These are phyloP conservation scores for Pungitius pungitius DNA, from an alignment of 2,113 vertebrate species.

Conservation along the genomic window DNA sequence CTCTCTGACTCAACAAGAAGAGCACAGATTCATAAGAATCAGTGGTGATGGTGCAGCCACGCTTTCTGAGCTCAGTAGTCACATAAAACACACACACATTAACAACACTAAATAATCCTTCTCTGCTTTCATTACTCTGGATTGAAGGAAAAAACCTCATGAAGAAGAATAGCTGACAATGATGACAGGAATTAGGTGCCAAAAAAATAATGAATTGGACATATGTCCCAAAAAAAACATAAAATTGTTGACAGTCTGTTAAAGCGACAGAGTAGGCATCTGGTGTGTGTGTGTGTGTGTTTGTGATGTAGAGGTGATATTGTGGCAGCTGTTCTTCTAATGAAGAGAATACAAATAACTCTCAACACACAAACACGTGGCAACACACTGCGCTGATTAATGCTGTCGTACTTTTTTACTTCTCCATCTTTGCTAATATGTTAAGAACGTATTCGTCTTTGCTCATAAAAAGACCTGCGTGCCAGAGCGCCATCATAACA, in stretches of 20 bases:
- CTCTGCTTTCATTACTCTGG: constrained; percentile 53
- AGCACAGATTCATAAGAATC: constrained; percentile 16
- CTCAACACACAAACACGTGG: constrained; percentile 1
- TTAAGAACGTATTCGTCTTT: constrained; percentile 14
- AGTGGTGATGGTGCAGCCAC: constrained; percentile 20
- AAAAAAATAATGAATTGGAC: constrained; percentile 39
- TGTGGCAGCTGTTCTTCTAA: constrained; percentile 57
- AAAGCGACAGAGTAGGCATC: constrained; percentile 47
- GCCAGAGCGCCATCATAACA: constrained; percentile 11
- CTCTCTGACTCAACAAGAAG: constrained; percentile 23
- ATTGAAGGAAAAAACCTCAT: constrained; percentile 35
- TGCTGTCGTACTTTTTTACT: constrained; percentile 24
- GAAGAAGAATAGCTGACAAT: constrained; percentile 37
- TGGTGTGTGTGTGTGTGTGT: constrained; percentile 34
- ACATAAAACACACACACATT: constrained; percentile 7
- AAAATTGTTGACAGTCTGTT: constrained; percentile 43
- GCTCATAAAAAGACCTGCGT: constrained; percentile 9
- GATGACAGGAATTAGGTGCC: constrained; percentile 42
- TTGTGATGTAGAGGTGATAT: constrained; percentile 53
- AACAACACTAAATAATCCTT: constrained; percentile 17
- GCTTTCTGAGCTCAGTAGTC: constrained; percentile 12
- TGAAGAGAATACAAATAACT: constrained; percentile 50
- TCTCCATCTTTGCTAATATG: constrained; percentile 8
- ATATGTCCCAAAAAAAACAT: not conserved
- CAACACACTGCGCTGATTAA: not conserved